Conservation (phyloP, 2,113 vertebrate species). For the Ochotona curzoniae region DNA sequence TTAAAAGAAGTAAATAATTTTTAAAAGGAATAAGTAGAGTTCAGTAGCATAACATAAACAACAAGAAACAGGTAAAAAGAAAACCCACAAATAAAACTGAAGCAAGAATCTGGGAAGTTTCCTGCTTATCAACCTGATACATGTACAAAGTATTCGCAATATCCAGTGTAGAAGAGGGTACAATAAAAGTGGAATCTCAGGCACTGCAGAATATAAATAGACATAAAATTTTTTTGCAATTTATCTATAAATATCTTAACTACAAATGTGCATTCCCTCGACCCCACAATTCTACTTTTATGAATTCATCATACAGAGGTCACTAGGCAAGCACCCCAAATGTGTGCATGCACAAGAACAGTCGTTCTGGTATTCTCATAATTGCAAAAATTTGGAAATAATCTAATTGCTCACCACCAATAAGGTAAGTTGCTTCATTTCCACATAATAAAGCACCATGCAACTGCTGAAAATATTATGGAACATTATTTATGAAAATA, state of each 20-base stretch:
- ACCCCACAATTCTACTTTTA: neutral
- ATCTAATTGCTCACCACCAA: constrained; percentile 1
- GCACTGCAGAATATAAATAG: neutral
- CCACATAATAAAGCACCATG: neutral
- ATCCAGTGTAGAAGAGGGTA: neutral
- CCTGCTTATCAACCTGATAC: constrained; percentile 5
- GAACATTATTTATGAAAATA: neutral
- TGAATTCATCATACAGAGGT: constrained; percentile 30
- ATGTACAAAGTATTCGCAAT: neutral
- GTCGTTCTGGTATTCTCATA: constrained; percentile 38
- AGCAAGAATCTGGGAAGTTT: neutral
- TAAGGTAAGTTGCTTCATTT: constrained; percentile 26
- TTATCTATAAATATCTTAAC: neutral
- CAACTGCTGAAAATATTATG: constrained; percentile 40
- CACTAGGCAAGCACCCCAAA: constrained; percentile 26
- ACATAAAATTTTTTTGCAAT: neutral
- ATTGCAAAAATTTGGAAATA: constrained; percentile 30
- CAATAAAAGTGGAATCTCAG: constrained; percentile 4
- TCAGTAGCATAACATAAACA: constrained; percentile 15
- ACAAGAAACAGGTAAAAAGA: constrained; percentile 31
- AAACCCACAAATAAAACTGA: constrained; percentile 26
- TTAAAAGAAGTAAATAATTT: constrained; percentile 39
- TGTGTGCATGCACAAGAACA: constrained; percentile 12
- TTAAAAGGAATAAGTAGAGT: neutral
- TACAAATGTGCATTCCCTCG: neutral